phyloP scores from a whole-genome alignment of 2,888 invertebrate genomes.

The Lathronympha strigana region DNA sequence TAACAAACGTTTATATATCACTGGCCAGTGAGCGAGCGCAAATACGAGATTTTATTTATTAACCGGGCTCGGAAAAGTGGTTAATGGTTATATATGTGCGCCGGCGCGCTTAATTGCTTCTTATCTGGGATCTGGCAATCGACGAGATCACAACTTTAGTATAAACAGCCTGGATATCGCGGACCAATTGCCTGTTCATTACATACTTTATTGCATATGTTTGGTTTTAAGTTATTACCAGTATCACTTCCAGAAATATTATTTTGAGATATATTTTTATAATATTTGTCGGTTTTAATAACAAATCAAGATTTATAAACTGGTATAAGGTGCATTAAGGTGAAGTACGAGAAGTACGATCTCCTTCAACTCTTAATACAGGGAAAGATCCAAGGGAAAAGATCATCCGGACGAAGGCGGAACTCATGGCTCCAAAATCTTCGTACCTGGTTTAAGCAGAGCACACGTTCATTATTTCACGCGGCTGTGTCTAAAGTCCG shows the following conservation, averaged over 20 bases:
- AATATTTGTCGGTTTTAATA: not conserved
- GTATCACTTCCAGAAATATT: conserved; percentile 14
- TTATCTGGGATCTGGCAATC: conserved; percentile 65
- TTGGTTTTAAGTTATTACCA: conserved; percentile 25
- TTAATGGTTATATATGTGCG: conserved; percentile 57
- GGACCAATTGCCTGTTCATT: conserved; percentile 34
- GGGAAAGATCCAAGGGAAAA: too few relatives aligned
- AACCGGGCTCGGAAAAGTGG: conserved; percentile 56
- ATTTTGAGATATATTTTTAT: not conserved
- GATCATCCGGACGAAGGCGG: too few relatives aligned
- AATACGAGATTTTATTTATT: conserved; percentile 75
- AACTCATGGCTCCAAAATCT: too few relatives aligned
- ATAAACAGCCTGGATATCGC: conserved; percentile 48
- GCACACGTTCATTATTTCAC: too few relatives aligned
- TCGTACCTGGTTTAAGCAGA: too few relatives aligned
- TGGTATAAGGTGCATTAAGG: too few relatives aligned
- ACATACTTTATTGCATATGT: conserved; percentile 29
- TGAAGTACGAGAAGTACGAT: too few relatives aligned
- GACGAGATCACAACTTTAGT: conserved; percentile 61
- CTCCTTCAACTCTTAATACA: too few relatives aligned
- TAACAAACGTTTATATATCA: conserved; percentile 80
- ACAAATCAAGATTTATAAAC: not conserved
- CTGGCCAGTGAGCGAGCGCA: conserved; percentile 67
- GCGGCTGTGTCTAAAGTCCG: too few relatives aligned
- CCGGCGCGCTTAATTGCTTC: conserved; percentile 62